Evolutionary conservation across 2,113 vertebrate genomes (phyloP).

Genomic region (Pluvianellus socialis): DNA sequence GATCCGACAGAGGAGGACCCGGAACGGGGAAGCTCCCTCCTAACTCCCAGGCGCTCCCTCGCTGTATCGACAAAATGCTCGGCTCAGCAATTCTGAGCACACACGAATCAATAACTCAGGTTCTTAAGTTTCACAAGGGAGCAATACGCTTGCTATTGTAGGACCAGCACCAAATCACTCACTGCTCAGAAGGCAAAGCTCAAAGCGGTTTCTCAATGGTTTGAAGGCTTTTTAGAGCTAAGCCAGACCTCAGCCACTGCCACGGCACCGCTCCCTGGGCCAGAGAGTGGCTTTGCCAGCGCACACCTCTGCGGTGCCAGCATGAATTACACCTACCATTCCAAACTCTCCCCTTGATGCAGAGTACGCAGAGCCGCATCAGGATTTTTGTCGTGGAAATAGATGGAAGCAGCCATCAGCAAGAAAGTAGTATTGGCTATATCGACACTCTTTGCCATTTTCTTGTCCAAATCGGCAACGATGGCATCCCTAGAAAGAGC

Average conservation of each 20-base stretch:
- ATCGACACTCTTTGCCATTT: constrained; percentile 89
- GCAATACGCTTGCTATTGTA: rapidly evolving
- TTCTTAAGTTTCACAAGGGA: not conserved
- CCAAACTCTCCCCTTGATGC: constrained; percentile 92
- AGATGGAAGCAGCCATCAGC: constrained; percentile 92
- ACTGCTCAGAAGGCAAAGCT: not conserved
- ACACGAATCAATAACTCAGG: rapidly evolving
- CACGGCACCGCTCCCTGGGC: not conserved
- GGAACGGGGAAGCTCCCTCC: rapidly evolving
- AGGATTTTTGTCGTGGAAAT: constrained; percentile 83
- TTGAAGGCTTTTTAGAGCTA: not conserved
- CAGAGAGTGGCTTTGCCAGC: not conserved
- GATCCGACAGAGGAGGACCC: not conserved
- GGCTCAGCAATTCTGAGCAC: rapidly evolving
- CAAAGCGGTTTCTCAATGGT: not conserved
- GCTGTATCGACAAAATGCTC: rapidly evolving
- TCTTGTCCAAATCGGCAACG: constrained; percentile 87
- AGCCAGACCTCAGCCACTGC: not conserved
- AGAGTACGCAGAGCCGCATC: constrained; percentile 87
- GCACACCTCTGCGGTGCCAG: rapidly evolving
- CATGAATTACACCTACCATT: constrained; percentile 78
- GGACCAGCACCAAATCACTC: not conserved
- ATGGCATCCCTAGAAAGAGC: constrained; percentile 77
- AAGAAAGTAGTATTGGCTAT: constrained; percentile 88
- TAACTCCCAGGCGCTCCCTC: not conserved